Base-by-base conservation (phyloP, 1,140 invertebrate species). In the Drosophila lacertosa region DNA sequence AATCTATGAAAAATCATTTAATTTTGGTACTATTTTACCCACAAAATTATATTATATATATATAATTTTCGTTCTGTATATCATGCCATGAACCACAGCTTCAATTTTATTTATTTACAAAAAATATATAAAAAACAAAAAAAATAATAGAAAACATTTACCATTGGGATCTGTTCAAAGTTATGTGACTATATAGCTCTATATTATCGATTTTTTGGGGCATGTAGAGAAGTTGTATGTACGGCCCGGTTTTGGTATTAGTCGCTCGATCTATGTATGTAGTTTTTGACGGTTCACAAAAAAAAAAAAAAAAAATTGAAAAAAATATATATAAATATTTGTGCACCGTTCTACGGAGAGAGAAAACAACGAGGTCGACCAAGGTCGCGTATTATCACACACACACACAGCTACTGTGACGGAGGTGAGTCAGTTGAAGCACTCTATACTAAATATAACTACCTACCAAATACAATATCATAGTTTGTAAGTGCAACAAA, bases 341-440 rank as follows among this genome's bases (percentile, higher is more conserved):
- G 58, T 63, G 65, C 39, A 69, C 50, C 50, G 58, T 64, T 63
- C 29, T 18, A 29, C 44, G 40, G 33, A 50, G 32, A 58, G 29
- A 51, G 62, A 59, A 68, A 54, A 35, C 39, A 39, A 60, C 47
- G 44, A 50, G 59, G 44, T 29, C 44, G 44, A 59, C 32, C 53
- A 58, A 54, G 55, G 63, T 72, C 58, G 48, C 57, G 57, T 62
- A 68, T 66, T 58, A 45, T 63, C 57, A 74, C 65, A 77, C 69
- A 82, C 74, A 78, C 80, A 84, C 67, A 70, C 60, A 67, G 64
- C 75, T 67, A 78, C 79, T 78, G 79, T 78, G 75, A 72, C 71
- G 81, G 82, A 86, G 81, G 81, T 86, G 81, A 86, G 81, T 86
- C 77, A 81, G 81, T 86, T 86, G 81, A 84, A 86, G 80, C 80